Conservation (phyloP, 37 sponge, comb jelly and placozoan species). For the Bolinopsis microptera region DNA sequence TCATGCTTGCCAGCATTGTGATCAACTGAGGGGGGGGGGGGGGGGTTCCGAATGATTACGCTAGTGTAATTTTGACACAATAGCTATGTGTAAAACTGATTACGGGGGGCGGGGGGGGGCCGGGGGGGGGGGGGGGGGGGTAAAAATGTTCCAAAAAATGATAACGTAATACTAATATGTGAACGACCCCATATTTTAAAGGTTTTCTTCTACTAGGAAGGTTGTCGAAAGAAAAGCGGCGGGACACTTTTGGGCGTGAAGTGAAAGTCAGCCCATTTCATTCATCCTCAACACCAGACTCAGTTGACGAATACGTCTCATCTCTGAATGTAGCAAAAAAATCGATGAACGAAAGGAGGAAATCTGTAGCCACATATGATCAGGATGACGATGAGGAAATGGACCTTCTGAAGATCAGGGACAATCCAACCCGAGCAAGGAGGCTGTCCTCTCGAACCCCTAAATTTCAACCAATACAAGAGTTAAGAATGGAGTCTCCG, state of each 20-base stretch:
- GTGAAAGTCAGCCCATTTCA: neutral
- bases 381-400: neutral
- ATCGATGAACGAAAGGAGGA: neutral
- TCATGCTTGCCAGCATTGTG: no score
- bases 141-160: no score
- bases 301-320: neutral
- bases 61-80: no score
- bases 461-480: neutral
- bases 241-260: constrained; percentile 25
- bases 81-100: no score
- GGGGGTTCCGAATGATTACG: no score
- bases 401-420: constrained; percentile 4
- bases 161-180: no score
- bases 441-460: constrained; percentile 22
- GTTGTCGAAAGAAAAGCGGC: neutral
- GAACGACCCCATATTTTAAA: no score
- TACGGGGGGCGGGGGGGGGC: no score
- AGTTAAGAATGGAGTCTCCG: neutral
- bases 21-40: no score
- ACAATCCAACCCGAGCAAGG: neutral
- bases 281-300: neutral
- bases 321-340: neutral
- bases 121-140: no score
- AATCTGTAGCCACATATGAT: neutral
- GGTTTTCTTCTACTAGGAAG: neutral